These are phyloP conservation scores for Ctenosaura bakeri DNA, from an alignment of 2,797 vertebrate species.

Conservation along the genomic window DNA sequence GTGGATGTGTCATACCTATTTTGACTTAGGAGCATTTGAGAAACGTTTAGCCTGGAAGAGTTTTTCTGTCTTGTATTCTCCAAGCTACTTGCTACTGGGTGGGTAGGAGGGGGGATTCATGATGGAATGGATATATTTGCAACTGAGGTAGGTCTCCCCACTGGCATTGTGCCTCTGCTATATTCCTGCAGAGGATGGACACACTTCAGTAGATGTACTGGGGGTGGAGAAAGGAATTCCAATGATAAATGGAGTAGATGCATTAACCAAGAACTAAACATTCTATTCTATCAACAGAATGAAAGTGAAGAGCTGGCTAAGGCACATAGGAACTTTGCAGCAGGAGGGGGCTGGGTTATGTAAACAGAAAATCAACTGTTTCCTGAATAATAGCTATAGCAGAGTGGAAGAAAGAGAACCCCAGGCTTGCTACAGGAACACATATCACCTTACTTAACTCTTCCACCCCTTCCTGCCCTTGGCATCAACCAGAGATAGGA, in stretches of 20 bases:
- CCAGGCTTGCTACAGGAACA: not conserved
- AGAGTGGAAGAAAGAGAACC: not conserved
- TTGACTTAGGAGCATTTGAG: not conserved
- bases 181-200: not conserved
- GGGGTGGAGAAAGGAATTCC: not conserved
- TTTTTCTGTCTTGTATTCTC: not conserved
- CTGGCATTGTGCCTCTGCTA: too few relatives aligned
- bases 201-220: not conserved
- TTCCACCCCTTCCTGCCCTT: not conserved
- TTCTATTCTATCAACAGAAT: not conserved
- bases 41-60: not conserved
- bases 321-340: not conserved
- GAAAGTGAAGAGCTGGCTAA: not conserved
- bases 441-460: not conserved
- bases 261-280: not conserved
- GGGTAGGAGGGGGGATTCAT: too few relatives aligned
- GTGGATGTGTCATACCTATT: not conserved
- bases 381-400: slow-evolving; percentile 3
- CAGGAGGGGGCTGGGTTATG: not conserved
- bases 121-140: not conserved
- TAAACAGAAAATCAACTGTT: not conserved
- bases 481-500: not conserved
- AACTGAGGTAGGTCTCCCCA: not conserved
- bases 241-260: not conserved
- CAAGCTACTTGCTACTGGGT: not conserved